Evolutionary conservation across 2,888 invertebrate genomes (phyloP), one percentile per base, ranked within the genome.

Genomic region (Apodemia mormo): DNA sequence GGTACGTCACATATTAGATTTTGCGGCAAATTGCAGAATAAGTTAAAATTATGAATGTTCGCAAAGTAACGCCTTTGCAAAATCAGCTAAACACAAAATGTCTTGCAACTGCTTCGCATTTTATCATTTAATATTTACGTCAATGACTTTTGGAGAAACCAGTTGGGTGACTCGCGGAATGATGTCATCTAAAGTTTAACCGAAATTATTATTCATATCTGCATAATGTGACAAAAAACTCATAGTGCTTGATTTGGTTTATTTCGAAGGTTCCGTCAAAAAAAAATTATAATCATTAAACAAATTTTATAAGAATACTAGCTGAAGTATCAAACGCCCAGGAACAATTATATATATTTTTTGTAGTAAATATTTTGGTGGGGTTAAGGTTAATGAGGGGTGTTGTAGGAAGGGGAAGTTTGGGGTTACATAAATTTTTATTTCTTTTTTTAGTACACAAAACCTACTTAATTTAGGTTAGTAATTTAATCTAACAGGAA

Each of bases 71-170:
- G 52, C 22, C 52, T n/a, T n/a, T 45, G 14, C 45, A 45, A 45
- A 45, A 54, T 22, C 14, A 5, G 8, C 14, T 22, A 7, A 54
- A 54, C n/a, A 0, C 8, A 54, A 54, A 54, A 54, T 54, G 54
- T 52, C 14, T 54, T 54, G 22, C 22, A 54, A 54, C 54, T 54
- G 2, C 22, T 54, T 22, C 22, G 54, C 8, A 9, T 8, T 54
- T 54, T 54, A 54, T 54, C 8, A 8, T 54, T 54, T 8, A 54
- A 54, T 7, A 54, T 64, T 33, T 33, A 64, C 64, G 64, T 7
- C 37, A 64, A 64, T 64, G 64, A 64, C 64, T 64, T 58, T 58
- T 64, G 64, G n/a, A 14, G 64, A 64, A 64, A 64, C 64, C 64
- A 64, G 64, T 64, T 64, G 64, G 64, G 64, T 37, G 64, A 64